Base-by-base conservation (phyloP, 92 coral and sea anemone species). In the Scolanthus callimorphus region DNA sequence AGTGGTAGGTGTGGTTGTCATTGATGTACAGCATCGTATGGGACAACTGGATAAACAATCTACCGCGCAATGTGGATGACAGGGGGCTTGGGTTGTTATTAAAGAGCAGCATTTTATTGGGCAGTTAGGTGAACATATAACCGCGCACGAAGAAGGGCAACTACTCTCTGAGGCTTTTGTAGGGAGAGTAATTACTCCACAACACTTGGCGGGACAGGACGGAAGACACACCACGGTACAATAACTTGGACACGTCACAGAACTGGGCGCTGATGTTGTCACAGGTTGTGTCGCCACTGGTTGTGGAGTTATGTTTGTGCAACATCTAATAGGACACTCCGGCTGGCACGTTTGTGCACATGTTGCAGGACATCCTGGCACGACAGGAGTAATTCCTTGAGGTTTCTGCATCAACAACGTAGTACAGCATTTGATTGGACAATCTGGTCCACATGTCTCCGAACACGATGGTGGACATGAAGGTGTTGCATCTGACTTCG, bases 281-380 rank as follows among this genome's bases (percentile, higher is more conserved):
- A 39, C 54, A 39, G 49, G 19, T 17, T 53, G 57, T 15, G 71
- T 55, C 11, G 49, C 51, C 11, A 49, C 71, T 9, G 71, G 71
- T 51, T 51, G 49, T 25, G 6, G 52, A 29, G 2, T 49, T 2
- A 2, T 52, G 52, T n/a, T n/a, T 4, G 21, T 44, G 31, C 85
- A 78, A 28, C 81, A 75, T 41, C 55, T 47, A 17, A 60, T 61
- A 9, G 74, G 81, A 34, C 81, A 75, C 30, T 75, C 75, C 4
- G 81, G 81, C 43, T 62, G 49, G 23, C 68, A 62, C 8, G 56
- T 13, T 20, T 44, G 29, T 47, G 49, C 50, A 19, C 68, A 62
- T 43, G 28, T 55, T 2, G 49, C 68, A 1, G 68, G 34, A 47
- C 68, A 62, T 11, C 4, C 46, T 1, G 3, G 8, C 8, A 21